Evolutionary conservation across 2,888 invertebrate species (phyloP), one percentile per base, ranked within the genome.

Genomic region (Drosophila meridiana): DNA sequence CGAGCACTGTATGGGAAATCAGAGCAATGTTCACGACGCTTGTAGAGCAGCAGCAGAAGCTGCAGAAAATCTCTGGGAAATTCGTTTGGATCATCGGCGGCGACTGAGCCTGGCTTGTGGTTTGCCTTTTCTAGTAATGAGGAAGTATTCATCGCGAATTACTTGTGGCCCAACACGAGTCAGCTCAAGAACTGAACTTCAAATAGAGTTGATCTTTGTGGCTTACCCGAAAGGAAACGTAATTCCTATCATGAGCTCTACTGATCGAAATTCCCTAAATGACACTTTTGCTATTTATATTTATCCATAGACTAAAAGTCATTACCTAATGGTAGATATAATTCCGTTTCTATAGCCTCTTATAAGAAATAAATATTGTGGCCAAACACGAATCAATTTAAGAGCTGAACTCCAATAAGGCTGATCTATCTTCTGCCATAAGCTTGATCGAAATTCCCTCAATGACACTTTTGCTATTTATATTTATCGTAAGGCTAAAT

Each of bases 1-100:
- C 43, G 61, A 48, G 77, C 77, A 61, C 78, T 72, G 68, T 78
- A 78, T 78, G 78, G 76, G 78, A 78, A 78, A 78, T 78, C 76
- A 71, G 78, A 78, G 80, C 78, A 78, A 62, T 65, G 77, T 63
- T 65, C 80, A 72, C 65, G 59, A 61, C 28, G 67, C 60, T 48
- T 48, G 53, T 30, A 38, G 38, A 56, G 43, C 48, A 47, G 72
- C 50, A 47, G 72, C 56, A 43, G 56, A 53, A 60, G 73, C 66
- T 57, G 28, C 59, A 71, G 62, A 63, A 75, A 70, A 70, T 53
- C 66, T 58, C 80, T 77, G 77, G 80, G 77, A 77, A 77, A 75
- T 75, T 80, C 55, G 52, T 52, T 65, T 14, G 30, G 62, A 65
- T 60, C 56, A 57, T 53, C 40, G 42, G 11, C 52, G 9, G 30